Base-by-base conservation (phyloP, 2,113 vertebrate species). In the Daboia siamensis region DNA sequence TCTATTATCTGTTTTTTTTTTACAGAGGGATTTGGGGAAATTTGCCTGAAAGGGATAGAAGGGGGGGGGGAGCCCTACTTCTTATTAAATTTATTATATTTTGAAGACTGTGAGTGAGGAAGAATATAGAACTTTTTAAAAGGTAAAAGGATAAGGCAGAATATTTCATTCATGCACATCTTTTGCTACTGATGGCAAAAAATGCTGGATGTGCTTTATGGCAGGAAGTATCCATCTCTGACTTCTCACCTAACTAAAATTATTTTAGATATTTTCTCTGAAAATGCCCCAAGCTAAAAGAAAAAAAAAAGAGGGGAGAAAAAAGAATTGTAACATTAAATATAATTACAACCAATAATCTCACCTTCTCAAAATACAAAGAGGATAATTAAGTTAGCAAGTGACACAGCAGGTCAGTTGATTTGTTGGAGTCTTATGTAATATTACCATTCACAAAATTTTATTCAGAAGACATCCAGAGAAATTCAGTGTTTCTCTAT, bases 361-460 rank as follows among this genome's bases (percentile, higher is more conserved):
- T 89, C 52, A 0, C 91, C 57, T 64, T 33, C 90, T 92, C 61
- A 91, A 55, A 24, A 96, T 94, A 11, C 57, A 91, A 93, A 93
- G 92, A 88, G 85, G 88, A 94, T 95, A 96, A 94, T 94, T 94
- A 92, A 93, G 93, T 64, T 93, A 94, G 87, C 46, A 0, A 85
- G 44, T 89, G 33, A 15, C 88, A 33, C 86, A 26, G 61, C 24
- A 92, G 95, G 93, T 94, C 96, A 95, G 91, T 48, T 92, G 91
- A 12, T 93, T 96, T 17, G 91, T 57, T n/a, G 11, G 46, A 90
- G 90, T 84, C 87, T 85, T 85, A 15, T 3, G 94, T 44, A 96
- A 55, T 48, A 94, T 94, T 95, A 64, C 93, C 93, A 96, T 96
- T 97, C 95, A 90, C 94, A 95, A 94, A 92, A 96, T 96, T 94